These are phyloP conservation scores for Porites divaricata DNA, from an alignment of 92 coral and sea anemone species.

Conservation along the genomic window DNA sequence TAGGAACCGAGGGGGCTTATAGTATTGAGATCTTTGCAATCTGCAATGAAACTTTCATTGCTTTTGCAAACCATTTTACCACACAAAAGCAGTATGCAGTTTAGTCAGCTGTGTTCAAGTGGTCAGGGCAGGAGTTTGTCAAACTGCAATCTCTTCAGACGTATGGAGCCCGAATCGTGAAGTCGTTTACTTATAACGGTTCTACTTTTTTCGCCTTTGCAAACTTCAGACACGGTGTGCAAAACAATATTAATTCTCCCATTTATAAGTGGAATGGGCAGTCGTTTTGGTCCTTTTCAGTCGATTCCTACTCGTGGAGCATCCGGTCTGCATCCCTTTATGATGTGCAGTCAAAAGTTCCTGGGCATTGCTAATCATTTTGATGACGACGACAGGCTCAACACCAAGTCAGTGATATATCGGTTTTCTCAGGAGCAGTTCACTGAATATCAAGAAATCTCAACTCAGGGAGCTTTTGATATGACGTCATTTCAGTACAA, in stretches of 20 bases:
- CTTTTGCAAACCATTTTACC: constrained; percentile 1
- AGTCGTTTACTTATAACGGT: constrained; percentile 30
- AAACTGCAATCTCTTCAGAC: constrained; percentile 27
- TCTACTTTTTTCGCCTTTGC: constrained; percentile 45
- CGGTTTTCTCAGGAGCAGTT: too few species aligned
- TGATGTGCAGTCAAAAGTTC: too few species aligned
- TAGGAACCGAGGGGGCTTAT: constrained; percentile 25
- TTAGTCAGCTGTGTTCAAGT: constrained; percentile 42
- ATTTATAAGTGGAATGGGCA: constrained; percentile 48
- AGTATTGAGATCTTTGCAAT: constrained; percentile 22
- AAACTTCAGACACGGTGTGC: not conserved
- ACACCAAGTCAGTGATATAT: too few species aligned
- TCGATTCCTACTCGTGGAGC: too few species aligned
- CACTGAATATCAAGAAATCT: too few species aligned
- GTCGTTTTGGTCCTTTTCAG: too few species aligned
- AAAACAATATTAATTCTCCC: constrained; percentile 7
- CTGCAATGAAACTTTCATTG: constrained; percentile 32
- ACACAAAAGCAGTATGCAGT: not conserved
- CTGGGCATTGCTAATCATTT: not conserved
- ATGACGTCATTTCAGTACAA: too few species aligned
- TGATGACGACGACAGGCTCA: too few species aligned
- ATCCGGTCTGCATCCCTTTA: too few species aligned
- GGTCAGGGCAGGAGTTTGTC: constrained; percentile 35
- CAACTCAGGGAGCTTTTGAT: too few species aligned
- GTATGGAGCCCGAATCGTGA: constrained; percentile 7